These are phyloP conservation scores for Hylia prasina DNA, from an alignment of 2,113 vertebrate species.

Conservation along the genomic window DNA sequence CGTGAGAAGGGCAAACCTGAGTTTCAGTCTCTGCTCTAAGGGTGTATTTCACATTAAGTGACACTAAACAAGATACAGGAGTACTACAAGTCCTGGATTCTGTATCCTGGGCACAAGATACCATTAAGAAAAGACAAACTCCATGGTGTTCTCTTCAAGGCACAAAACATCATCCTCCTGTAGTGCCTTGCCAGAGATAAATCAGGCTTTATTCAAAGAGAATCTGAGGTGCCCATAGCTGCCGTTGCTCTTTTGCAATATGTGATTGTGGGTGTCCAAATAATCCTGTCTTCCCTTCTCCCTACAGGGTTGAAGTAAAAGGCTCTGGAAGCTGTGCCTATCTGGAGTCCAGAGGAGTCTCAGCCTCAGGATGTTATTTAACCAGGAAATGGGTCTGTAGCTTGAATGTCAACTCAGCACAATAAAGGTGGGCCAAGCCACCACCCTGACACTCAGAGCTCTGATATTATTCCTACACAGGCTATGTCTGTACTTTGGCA, in stretches of 20 bases:
- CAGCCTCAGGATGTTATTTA: conserved; percentile 37
- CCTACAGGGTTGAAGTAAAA: conserved; percentile 28
- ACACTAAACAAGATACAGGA: neutral
- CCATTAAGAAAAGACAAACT: neutral
- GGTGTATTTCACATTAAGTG: neutral
- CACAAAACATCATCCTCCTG: neutral
- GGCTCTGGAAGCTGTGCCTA: conserved; percentile 53
- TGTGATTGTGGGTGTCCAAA: neutral
- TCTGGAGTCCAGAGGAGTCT: conserved; percentile 31
- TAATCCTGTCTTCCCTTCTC: neutral
- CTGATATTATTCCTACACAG: neutral
- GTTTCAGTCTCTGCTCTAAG: neutral
- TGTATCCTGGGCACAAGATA: neutral
- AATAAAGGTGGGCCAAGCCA: neutral
- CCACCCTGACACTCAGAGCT: neutral
- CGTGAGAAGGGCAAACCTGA: neutral
- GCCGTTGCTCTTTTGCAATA: neutral
- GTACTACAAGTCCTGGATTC: neutral
- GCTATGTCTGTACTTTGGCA: neutral
- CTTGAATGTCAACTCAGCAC: neutral
- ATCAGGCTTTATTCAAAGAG: neutral
- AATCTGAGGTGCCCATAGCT: neutral
- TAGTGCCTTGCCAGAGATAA: neutral
- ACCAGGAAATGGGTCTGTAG: conserved; percentile 55
- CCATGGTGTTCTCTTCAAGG: neutral